A percentile compares a stretch with the other conserved stretches of the same genome.
phyloP scores from a whole-genome alignment of 2,113 vertebrate species.

The Atrichornis clamosus region DNA sequence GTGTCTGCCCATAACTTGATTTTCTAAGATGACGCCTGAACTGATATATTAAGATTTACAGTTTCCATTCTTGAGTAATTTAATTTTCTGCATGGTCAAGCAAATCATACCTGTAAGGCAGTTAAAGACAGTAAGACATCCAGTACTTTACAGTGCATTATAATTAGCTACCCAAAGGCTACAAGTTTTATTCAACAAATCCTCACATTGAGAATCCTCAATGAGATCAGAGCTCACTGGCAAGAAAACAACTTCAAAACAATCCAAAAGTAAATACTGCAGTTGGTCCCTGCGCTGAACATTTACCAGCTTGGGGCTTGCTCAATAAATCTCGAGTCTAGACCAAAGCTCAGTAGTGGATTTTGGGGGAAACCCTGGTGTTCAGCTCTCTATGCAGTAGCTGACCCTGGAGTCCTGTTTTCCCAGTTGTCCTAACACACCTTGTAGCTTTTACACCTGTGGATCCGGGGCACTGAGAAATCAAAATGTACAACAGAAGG shows the following conservation, averaged over 20 bases:
- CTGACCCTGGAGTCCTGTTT: rapidly evolving
- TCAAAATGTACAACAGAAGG: rapidly evolving
- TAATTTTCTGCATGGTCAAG: background rate
- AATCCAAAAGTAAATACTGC: background rate
- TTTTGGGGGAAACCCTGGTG: background rate
- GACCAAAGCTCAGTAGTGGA: background rate
- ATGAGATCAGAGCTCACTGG: background rate
- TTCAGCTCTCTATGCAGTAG: background rate
- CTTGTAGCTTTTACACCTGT: background rate
- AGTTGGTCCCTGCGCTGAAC: background rate
- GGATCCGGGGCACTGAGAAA: rapidly evolving
- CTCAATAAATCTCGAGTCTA: background rate
- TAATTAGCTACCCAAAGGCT: background rate
- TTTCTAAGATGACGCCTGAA: background rate
- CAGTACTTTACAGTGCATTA: background rate
- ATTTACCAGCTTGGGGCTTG: background rate
- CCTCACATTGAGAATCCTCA: background rate
- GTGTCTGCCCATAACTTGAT: background rate
- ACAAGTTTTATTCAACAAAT: background rate
- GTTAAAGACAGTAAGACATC: background rate
- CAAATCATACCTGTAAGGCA: background rate
- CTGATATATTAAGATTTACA: background rate
- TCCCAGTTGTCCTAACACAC: background rate
- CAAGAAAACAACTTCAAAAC: background rate
- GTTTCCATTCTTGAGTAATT: background rate